phyloP scores from a whole-genome alignment of 2,113 vertebrate genomes.

The Pseudopodoces humilis region DNA sequence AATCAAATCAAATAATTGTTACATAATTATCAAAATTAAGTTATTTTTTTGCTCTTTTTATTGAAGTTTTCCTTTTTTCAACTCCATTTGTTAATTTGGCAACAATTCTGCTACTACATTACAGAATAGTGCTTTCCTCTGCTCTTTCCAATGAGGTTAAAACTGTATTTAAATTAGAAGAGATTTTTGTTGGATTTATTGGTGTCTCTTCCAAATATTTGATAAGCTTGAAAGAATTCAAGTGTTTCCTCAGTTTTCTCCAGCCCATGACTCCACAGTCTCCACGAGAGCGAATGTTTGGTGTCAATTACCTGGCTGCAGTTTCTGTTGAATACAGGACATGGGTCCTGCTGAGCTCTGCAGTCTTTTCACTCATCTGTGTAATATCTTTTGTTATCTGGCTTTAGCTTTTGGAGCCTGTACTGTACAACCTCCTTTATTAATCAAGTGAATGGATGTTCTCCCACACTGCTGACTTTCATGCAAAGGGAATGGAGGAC shows the following conservation, averaged over 20 bases:
- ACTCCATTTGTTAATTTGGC: not conserved
- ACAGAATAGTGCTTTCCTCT: not conserved
- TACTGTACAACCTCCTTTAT: not conserved
- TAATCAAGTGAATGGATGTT: not conserved
- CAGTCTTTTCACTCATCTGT: not conserved
- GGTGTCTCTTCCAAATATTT: not conserved
- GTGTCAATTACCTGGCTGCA: not conserved
- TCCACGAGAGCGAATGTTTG: not conserved
- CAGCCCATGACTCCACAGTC: not conserved
- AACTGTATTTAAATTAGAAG: not conserved
- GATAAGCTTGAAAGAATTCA: not conserved
- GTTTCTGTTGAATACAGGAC: not conserved
- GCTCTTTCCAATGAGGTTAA: not conserved
- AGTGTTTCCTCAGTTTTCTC: not conserved
- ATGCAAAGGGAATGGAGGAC: not conserved
- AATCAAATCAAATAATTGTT: not conserved
- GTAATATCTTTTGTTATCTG: not conserved
- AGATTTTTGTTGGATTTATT: not conserved
- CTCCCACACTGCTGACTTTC: accelerated
- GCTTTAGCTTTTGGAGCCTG: not conserved
- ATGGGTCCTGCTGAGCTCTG: not conserved
- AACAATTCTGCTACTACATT: not conserved
- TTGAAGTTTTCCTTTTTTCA: not conserved
- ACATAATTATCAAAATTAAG: not conserved
- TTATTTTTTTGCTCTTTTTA: not conserved